These are phyloP conservation scores for Bombus picipes DNA, from an alignment of 1,140 invertebrate species.

Conservation along the genomic window DNA sequence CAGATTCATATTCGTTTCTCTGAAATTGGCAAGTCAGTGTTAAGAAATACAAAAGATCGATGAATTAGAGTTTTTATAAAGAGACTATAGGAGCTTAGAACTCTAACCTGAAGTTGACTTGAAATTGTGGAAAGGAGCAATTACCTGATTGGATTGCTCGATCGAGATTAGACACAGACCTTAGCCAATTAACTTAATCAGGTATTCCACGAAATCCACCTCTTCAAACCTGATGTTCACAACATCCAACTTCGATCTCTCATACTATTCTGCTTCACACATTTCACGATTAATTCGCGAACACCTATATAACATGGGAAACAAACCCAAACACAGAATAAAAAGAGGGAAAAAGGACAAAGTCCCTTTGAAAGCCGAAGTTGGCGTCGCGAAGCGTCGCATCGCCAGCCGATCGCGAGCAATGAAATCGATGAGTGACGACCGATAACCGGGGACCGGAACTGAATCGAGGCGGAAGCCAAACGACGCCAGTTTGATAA, in stretches of 20 bases:
- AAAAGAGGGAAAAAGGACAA: neutral
- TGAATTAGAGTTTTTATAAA: neutral
- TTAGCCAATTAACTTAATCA: constrained; percentile 5
- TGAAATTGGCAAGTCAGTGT: no score
- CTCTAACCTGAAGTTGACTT: neutral
- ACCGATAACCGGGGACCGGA: neutral
- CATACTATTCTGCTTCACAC: neutral
- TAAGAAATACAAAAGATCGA: no score
- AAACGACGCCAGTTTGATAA: constrained; percentile 33
- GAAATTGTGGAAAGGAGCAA: neutral
- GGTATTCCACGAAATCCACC: neutral
- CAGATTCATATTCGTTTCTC: no score
- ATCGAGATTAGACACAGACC: neutral
- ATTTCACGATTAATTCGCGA: neutral
- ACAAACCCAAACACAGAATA: neutral
- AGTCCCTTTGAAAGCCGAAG: neutral
- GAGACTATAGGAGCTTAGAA: neutral
- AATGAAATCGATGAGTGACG: constrained; percentile 13
- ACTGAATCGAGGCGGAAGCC: constrained; percentile 26
- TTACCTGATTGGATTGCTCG: neutral
- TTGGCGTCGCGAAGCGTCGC: neutral
- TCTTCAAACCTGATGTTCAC: neutral
- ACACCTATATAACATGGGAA: neutral
- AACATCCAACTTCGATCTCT: neutral
- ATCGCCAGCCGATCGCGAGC: neutral